Evolutionary conservation across 1,140 invertebrate species (phyloP).

Genomic region (Tachypleus tridentatus): DNA sequence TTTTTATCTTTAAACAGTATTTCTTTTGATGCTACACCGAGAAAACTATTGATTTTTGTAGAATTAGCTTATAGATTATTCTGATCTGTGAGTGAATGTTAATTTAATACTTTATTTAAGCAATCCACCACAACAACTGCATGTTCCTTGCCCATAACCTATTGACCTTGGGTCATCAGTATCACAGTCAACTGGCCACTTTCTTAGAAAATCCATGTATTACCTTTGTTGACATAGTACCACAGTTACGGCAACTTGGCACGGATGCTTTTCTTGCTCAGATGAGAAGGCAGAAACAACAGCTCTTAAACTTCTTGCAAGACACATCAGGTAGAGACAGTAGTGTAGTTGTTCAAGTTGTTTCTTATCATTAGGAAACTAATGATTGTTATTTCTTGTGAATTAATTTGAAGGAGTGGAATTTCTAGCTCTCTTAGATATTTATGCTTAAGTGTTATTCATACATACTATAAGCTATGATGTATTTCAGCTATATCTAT

Average conservation of each 20-base stretch:
- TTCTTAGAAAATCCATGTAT: constrained; percentile 19
- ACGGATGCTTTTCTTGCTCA: constrained; percentile 54
- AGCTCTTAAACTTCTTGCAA: constrained; percentile 54
- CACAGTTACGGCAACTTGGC: constrained; percentile 51
- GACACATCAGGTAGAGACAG: constrained; percentile 49
- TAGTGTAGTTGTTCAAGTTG: not conserved
- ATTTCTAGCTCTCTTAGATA: no score
- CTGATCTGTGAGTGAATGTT: no score
- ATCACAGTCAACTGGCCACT: constrained; percentile 33
- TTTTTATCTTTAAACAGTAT: no score
- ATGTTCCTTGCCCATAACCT: constrained; percentile 70
- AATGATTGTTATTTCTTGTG: no score
- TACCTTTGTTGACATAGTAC: constrained; percentile 48
- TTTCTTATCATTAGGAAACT: no score
- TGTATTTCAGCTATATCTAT: no score
- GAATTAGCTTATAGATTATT: no score
- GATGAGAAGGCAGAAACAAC: constrained; percentile 55
- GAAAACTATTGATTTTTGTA: no score
- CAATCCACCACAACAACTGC: constrained; percentile 87
- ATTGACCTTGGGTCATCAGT: constrained; percentile 48
- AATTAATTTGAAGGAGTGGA: no score
- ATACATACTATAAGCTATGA: no score
- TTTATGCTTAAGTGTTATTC: no score
- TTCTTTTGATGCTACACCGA: no score
- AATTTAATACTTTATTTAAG: constrained; percentile 37